Conservation (phyloP, 2,113 vertebrate species). For the Zosterops lateralis region DNA sequence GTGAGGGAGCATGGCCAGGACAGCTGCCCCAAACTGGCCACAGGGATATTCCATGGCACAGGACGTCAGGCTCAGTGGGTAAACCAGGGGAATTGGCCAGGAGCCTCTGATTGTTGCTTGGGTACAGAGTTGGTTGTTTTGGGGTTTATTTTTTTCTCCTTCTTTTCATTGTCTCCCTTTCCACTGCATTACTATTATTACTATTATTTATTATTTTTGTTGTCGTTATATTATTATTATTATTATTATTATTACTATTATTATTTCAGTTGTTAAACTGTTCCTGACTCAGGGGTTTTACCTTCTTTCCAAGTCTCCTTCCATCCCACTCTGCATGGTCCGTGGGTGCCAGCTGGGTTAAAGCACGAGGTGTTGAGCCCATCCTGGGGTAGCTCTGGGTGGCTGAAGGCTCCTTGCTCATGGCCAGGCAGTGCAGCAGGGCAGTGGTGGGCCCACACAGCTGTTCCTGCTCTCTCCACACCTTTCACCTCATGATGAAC, state of each 20-base stretch:
- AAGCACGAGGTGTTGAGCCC: fast-evolving
- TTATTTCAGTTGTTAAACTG: not conserved
- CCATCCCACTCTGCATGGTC: not conserved
- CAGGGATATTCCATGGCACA: not conserved
- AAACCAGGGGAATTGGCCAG: not conserved
- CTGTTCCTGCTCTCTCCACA: not conserved
- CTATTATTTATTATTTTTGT: too few species aligned
- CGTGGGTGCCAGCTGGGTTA: not conserved
- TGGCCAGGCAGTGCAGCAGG: not conserved
- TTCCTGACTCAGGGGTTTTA: not conserved
- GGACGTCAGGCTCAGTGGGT: not conserved
- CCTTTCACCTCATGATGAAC: fast-evolving
- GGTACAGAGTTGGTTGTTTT: not conserved
- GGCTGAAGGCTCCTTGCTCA: not conserved
- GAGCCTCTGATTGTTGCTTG: not conserved
- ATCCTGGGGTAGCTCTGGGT: fast-evolving
- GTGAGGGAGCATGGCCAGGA: not conserved
- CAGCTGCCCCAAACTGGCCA: not conserved
- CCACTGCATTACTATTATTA: not conserved
- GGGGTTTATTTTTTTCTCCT: not conserved
- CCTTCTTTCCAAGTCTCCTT: not conserved
- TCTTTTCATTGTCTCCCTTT: not conserved
- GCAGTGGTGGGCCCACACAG: fast-evolving
- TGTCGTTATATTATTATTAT: not conserved
- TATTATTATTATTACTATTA: not conserved